phyloP scores from a whole-genome alignment of 64 coral and sea anemone genomes.

The Pachyseris speciosa region DNA sequence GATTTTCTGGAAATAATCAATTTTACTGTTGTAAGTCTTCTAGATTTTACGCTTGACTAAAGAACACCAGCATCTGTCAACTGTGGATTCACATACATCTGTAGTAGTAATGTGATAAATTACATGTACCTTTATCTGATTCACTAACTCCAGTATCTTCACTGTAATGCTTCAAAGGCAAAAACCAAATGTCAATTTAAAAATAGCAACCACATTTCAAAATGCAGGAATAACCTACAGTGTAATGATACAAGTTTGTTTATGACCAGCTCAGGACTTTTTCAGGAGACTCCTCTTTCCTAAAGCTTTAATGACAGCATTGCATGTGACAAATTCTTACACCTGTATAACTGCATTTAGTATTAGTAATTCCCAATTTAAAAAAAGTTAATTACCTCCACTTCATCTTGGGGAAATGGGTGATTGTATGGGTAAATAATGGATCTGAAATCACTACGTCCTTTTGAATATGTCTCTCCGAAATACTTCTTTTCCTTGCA shows the following conservation, averaged over 20 bases:
- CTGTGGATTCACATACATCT: too few species aligned
- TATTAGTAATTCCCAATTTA: neutral
- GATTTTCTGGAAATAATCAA: constrained; percentile 69
- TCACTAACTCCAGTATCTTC: constrained; percentile 72
- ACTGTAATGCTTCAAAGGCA: constrained; percentile 56
- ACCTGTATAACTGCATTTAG: neutral
- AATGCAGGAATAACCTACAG: neutral
- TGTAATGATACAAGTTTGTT: too few species aligned
- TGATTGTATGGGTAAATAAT: constrained; percentile 67
- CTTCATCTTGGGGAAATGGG: constrained; percentile 68
- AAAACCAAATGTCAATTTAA: neutral
- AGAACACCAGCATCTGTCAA: neutral
- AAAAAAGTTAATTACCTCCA: constrained; percentile 24
- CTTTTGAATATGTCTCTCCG: constrained; percentile 82
- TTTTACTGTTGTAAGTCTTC: neutral
- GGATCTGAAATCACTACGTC: constrained; percentile 46
- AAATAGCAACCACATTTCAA: neutral
- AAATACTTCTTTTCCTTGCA: constrained; percentile 71
- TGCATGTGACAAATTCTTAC: too few species aligned
- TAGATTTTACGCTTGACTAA: neutral
- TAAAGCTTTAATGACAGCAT: too few species aligned
- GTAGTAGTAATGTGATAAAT: too few species aligned
- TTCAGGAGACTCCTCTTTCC: too few species aligned
- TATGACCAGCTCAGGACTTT: too few species aligned
- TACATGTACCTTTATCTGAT: constrained; percentile 87